A percentile compares a stretch with the other conserved stretches of the same genome.
Evolutionary conservation across 2,113 vertebrate species (phyloP).

Genomic region (Syrmaticus mikado): DNA sequence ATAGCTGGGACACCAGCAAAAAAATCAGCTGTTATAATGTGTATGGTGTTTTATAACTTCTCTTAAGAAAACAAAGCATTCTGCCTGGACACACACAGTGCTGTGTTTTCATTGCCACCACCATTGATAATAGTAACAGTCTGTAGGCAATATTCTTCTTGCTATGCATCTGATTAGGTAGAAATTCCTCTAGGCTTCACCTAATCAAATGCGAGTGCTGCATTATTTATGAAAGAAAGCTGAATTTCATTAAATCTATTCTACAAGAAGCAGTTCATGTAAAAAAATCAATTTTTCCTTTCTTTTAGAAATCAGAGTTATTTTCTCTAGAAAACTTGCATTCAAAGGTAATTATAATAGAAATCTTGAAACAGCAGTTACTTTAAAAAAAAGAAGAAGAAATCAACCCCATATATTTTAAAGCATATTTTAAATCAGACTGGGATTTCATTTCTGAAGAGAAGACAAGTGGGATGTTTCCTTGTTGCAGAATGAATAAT

Average conservation of each 20-base stretch:
- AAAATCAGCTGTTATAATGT: not conserved
- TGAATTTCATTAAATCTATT: constrained; percentile 72
- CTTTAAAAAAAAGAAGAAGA: not conserved
- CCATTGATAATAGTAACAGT: constrained; percentile 23
- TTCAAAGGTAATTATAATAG: constrained; percentile 21
- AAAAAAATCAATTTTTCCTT: constrained; percentile 26
- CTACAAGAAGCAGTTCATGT: constrained; percentile 31
- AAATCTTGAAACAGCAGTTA: constrained; percentile 43
- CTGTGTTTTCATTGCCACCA: constrained; percentile 28
- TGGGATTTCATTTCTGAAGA: constrained; percentile 56
- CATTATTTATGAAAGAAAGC: constrained; percentile 78
- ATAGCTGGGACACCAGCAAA: not conserved
- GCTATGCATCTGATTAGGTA: constrained; percentile 57
- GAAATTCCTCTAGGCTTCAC: constrained; percentile 66
- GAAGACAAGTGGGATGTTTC: constrained; percentile 65
- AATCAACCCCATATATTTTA: not conserved
- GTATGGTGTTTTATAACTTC: not conserved
- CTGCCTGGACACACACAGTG: not conserved
- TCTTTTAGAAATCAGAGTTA: constrained; percentile 37
- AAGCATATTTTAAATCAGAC: constrained; percentile 48
- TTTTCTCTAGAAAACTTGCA: constrained; percentile 23
- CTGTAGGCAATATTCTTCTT: constrained; percentile 59
- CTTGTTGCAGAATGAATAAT: constrained; percentile 72
- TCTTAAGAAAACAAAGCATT: not conserved
- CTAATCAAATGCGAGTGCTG: constrained; percentile 67